phyloP scores from a whole-genome alignment of 1,140 invertebrate genomes.

The Brachionus koreanus region DNA sequence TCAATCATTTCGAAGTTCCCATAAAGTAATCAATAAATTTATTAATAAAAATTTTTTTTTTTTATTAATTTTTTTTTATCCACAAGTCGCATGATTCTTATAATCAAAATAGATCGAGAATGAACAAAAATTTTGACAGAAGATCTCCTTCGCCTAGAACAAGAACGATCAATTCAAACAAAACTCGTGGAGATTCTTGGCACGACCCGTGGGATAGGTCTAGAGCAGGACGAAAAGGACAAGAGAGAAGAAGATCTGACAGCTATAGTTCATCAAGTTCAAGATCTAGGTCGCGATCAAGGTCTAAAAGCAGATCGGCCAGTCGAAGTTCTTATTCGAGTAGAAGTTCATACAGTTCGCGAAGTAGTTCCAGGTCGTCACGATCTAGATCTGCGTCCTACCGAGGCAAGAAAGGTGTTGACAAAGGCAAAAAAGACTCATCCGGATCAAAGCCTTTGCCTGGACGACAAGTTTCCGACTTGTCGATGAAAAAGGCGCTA shows the following conservation, averaged over 20 bases:
- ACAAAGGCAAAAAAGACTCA: neutral
- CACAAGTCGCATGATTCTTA: neutral
- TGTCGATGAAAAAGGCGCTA: constrained; percentile 21
- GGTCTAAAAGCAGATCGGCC: constrained; percentile 12
- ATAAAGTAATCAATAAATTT: neutral
- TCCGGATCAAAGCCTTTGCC: constrained; percentile 9
- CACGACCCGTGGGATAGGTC: constrained; percentile 28
- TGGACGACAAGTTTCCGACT: constrained; percentile 34
- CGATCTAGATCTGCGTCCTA: neutral
- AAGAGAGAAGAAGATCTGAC: constrained; percentile 3
- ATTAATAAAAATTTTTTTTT: neutral
- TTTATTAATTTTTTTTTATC: neutral
- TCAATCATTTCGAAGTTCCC: neutral
- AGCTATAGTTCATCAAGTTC: constrained; percentile 33
- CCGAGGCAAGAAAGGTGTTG: neutral
- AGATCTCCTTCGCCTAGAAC: neutral
- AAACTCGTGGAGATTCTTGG: neutral
- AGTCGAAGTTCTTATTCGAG: constrained; percentile 20
- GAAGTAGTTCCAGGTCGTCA: constrained; percentile 36
- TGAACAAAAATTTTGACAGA: neutral
- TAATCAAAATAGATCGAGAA: neutral
- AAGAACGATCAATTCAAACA: neutral
- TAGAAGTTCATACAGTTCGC: constrained; percentile 16
- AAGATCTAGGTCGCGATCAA: neutral
- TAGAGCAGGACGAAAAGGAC: neutral